A percentile compares a stretch with the other conserved stretches of the same genome.
Evolutionary conservation across 2,888 invertebrate species (phyloP).

Genomic region (Therioaphis trifolii): DNA sequence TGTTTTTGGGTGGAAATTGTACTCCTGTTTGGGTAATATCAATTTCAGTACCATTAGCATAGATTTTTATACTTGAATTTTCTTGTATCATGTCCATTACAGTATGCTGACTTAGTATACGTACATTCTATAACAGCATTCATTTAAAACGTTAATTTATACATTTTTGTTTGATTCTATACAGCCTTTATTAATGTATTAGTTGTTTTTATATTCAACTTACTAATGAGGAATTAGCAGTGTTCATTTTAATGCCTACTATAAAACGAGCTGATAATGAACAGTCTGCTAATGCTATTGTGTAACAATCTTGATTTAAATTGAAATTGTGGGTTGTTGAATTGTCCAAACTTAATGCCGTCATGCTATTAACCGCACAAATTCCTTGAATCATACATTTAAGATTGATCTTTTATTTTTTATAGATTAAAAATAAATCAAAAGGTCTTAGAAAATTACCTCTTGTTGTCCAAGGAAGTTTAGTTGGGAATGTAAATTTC

Average conservation of each 20-base stretch:
- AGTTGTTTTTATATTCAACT: constrained; percentile 19
- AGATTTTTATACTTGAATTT: constrained; percentile 33
- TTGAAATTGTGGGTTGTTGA: constrained; percentile 64
- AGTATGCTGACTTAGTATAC: constrained; percentile 30
- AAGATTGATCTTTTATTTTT: not conserved
- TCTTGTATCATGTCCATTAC: constrained; percentile 51
- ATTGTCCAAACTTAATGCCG: constrained; percentile 67
- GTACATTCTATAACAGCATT: constrained; percentile 7
- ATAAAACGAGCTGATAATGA: constrained; percentile 66
- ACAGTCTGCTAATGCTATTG: constrained; percentile 67
- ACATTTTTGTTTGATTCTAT: not conserved
- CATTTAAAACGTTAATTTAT: not conserved
- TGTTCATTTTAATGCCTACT: constrained; percentile 66
- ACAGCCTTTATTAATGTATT: not conserved
- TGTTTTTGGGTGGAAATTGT: constrained; percentile 43
- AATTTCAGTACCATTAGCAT: constrained; percentile 44
- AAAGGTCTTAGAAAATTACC: constrained; percentile 62
- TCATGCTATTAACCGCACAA: constrained; percentile 66
- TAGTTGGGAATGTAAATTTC: constrained; percentile 65
- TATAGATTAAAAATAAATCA: too few species aligned
- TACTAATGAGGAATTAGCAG: constrained; percentile 65
- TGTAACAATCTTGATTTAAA: constrained; percentile 65
- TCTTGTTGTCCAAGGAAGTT: constrained; percentile 66
- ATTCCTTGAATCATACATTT: constrained; percentile 64
- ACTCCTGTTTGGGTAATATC: constrained; percentile 33